Evolutionary conservation across 2,888 invertebrate genomes (phyloP).

Genomic region (Tiliacea citrago): DNA sequence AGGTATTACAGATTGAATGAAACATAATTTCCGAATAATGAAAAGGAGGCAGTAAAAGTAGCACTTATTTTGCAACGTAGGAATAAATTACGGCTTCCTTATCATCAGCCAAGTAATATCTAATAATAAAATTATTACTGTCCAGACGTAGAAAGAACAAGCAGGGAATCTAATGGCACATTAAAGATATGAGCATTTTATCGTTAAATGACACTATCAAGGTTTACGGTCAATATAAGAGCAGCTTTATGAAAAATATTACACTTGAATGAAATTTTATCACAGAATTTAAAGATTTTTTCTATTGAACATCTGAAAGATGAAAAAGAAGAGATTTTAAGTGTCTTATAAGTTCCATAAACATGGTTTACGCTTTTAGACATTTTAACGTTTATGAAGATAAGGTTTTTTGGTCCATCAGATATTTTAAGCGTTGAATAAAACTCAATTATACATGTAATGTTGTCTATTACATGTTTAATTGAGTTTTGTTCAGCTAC

Average conservation of each 20-base stretch:
- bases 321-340: slow-evolving; percentile 13
- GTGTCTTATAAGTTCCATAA: slow-evolving; percentile 40
- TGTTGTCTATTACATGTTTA: too few species aligned
- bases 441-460: too few species aligned
- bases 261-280: slow-evolving; percentile 57
- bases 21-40: slow-evolving; percentile 19
- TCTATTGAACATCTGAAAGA: slow-evolving; percentile 16
- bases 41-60: slow-evolving; percentile 60
- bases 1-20: slow-evolving; percentile 17
- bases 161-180: slow-evolving; percentile 79
- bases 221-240: slow-evolving; percentile 77
- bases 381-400: slow-evolving; percentile 12
- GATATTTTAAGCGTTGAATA: slow-evolving; percentile 6
- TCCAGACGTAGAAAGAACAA: slow-evolving; percentile 77
- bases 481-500: too few species aligned
- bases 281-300: slow-evolving; percentile 43
- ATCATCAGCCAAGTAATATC: slow-evolving; percentile 78
- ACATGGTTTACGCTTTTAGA: slow-evolving; percentile 15
- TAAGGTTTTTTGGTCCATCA: slow-evolving; percentile 11
- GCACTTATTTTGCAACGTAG: slow-evolving; percentile 70
- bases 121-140: slow-evolving; percentile 80
- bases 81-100: slow-evolving; percentile 71
- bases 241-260: slow-evolving; percentile 59
- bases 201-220: slow-evolving; percentile 76
- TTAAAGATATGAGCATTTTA: slow-evolving; percentile 82